A percentile compares a stretch with the other conserved stretches of the same genome.
Evolutionary conservation across 2,797 vertebrate species (phyloP).

Genomic region (Rhinichthys osculus): DNA sequence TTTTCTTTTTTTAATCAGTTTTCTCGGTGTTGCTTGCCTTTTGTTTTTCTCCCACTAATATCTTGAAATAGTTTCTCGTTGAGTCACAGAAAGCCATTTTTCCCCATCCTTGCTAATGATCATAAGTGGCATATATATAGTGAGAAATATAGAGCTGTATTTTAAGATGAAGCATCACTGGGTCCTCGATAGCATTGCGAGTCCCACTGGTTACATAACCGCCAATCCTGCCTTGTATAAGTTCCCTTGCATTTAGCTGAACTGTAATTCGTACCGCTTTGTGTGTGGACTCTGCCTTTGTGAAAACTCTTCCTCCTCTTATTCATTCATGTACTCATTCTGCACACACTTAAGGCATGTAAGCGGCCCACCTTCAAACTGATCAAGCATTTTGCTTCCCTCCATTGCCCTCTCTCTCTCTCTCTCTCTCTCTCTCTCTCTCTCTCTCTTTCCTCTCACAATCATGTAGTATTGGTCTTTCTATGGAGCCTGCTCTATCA

Average conservation of each 20-base stretch:
- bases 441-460: neutral
- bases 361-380: constrained; percentile 15
- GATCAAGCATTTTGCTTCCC: constrained; percentile 24
- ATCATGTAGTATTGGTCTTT: constrained; percentile 29
- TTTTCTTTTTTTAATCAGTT: neutral
- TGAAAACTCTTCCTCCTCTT: neutral
- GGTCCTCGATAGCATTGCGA: constrained; percentile 5
- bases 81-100: constrained; percentile 31
- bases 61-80: constrained; percentile 16
- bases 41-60: constrained; percentile 18
- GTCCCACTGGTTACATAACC: constrained; percentile 35
- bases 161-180: constrained; percentile 8
- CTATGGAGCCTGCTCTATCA: constrained; percentile 25
- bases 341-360: constrained; percentile 18
- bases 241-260: constrained; percentile 39
- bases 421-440: neutral
- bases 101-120: constrained; percentile 32
- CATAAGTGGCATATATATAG: constrained; percentile 15
- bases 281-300: neutral
- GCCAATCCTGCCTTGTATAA: constrained; percentile 20
- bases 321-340: constrained; percentile 5
- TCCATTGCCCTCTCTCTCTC: constrained; percentile 33
- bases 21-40: neutral
- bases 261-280: constrained; percentile 25
- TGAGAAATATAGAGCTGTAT: constrained; percentile 17